Conservation (phyloP, 2,113 vertebrate species). For the Nibea coibor region DNA sequence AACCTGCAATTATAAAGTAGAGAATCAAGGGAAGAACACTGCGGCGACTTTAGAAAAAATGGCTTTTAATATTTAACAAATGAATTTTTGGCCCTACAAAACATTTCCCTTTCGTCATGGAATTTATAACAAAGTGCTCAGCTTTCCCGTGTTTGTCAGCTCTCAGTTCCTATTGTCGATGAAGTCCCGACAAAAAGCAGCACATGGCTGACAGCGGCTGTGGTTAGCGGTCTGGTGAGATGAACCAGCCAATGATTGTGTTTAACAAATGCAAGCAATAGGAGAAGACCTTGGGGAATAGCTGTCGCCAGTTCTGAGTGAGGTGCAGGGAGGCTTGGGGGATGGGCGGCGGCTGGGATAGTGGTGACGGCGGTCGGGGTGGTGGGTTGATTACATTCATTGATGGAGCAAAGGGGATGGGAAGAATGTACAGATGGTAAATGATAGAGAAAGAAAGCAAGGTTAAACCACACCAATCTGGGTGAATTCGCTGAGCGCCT, state of each 20-base stretch:
- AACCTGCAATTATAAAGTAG: neutral
- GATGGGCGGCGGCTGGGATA: neutral
- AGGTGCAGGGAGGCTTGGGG: constrained; percentile 24
- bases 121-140: neutral
- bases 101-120: neutral
- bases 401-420: constrained; percentile 22
- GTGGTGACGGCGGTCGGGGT: neutral
- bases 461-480: constrained; percentile 44
- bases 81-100: neutral
- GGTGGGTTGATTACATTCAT: constrained; percentile 37
- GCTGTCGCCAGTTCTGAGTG: constrained; percentile 40
- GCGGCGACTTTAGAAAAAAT: neutral
- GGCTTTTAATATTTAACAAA: neutral
- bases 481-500: constrained; percentile 42
- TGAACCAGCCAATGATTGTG: constrained; percentile 44
- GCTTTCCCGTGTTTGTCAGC: neutral
- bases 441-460: constrained; percentile 14
- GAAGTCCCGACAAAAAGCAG: constrained; percentile 22
- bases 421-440: constrained; percentile 27
- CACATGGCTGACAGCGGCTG: constrained; percentile 26
- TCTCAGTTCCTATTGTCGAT: constrained; percentile 10
- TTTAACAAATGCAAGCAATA: constrained; percentile 70
- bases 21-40: neutral
- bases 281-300: constrained; percentile 56
- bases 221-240: constrained; percentile 43